Percentiles rank a stretch among this genome's conserved stretches.
Evolutionary conservation across 1,140 invertebrate species (phyloP).

Genomic region (Mylabris phalerata): DNA sequence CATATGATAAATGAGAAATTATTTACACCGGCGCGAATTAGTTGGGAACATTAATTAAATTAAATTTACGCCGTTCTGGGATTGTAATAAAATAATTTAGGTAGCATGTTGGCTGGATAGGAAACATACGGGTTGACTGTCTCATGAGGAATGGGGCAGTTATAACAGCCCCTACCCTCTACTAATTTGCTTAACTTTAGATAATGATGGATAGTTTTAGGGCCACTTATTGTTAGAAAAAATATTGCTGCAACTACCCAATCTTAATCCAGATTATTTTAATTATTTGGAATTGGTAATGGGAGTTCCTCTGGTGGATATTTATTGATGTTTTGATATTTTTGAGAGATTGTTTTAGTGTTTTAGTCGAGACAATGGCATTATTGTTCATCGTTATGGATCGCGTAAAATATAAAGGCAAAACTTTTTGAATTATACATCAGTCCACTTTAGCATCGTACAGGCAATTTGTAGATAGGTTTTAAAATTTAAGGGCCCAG

Average conservation of each 20-base stretch:
- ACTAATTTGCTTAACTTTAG: too few relatives aligned
- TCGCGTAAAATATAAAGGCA: conserved; percentile 15
- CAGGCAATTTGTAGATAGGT: conserved; percentile 27
- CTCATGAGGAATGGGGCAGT: too few relatives aligned
- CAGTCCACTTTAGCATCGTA: conserved; percentile 20
- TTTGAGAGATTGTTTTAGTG: conserved; percentile 1
- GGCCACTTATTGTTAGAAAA: too few relatives aligned
- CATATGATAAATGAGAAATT: conserved; percentile 10
- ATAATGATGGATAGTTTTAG: too few relatives aligned
- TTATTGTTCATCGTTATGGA: conserved; percentile 19
- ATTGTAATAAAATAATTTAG: too few relatives aligned
- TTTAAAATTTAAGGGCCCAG: conserved; percentile 24
- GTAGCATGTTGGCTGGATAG: too few relatives aligned
- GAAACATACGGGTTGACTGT: too few relatives aligned
- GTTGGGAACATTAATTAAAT: conserved; percentile 24
- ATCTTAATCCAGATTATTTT: too few relatives aligned
- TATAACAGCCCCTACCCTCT: too few relatives aligned
- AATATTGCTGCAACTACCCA: too few relatives aligned
- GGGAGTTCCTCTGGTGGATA: too few relatives aligned
- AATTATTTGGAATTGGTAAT: too few relatives aligned
- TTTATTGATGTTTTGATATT: background rate
- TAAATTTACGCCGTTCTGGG: conserved; percentile 1
- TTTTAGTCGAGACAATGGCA: conserved; percentile 8
- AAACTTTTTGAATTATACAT: conserved; percentile 18
- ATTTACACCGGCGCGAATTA: conserved; percentile 17